Conservation (phyloP, 2,888 invertebrate species). For the Lithosia quadra region DNA sequence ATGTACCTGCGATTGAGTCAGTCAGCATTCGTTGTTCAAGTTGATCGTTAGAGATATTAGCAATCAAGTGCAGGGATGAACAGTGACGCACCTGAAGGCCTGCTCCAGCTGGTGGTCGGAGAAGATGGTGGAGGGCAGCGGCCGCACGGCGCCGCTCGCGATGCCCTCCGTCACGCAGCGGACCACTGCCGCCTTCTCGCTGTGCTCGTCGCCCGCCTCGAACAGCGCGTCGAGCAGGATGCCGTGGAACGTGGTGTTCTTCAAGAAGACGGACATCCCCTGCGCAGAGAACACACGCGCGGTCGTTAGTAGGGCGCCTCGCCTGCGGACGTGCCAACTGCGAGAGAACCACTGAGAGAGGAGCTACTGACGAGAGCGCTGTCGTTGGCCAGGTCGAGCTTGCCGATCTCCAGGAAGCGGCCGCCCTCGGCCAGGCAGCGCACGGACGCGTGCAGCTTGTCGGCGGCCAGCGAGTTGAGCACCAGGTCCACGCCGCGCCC, state of each 20-base stretch:
- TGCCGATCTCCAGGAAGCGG: conserved; percentile 99
- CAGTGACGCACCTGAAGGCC: conserved; percentile 90
- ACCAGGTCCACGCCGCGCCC: conserved; percentile 98
- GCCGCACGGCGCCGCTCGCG: conserved; percentile 94
- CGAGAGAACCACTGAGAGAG: background rate
- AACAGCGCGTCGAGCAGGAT: conserved; percentile 98
- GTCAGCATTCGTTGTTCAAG: too few relatives aligned
- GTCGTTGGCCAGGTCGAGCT: conserved; percentile 98
- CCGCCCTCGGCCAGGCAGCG: conserved; percentile 97
- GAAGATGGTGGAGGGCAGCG: conserved; percentile 96
- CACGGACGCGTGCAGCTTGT: conserved; percentile 97
- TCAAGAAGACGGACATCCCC: conserved; percentile 98
- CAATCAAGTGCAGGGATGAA: background rate
- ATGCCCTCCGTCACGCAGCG: conserved; percentile 94
- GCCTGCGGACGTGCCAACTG: background rate
- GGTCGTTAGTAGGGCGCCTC: too few relatives aligned
- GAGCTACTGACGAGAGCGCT: conserved; percentile 88
- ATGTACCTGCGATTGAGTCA: conserved; percentile 89
- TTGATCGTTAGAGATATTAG: too few relatives aligned
- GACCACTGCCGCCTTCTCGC: conserved; percentile 92
- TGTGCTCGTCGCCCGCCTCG: conserved; percentile 87
- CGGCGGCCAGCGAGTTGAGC: conserved; percentile 98
- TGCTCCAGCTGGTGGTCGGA: conserved; percentile 95
- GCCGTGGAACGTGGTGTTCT: conserved; percentile 98
- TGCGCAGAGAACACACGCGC: conserved; percentile 47